Base-by-base conservation (phyloP, 2,888 invertebrate species). In the Hyppa rectilinea region DNA sequence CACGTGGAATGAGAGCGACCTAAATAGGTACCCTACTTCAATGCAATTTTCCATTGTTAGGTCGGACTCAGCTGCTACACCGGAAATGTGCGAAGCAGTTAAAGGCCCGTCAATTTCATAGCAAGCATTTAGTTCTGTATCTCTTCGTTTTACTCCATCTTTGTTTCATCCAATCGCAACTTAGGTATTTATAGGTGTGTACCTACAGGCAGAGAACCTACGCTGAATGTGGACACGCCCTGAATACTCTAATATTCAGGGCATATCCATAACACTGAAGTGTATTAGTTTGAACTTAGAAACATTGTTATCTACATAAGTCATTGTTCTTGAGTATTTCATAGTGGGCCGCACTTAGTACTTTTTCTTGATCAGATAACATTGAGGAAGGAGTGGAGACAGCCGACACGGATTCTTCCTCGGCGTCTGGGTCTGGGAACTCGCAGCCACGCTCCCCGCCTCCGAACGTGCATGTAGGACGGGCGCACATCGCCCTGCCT, bases 351-450 rank as follows among this genome's bases (percentile, higher is more conserved):
- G 49, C 40, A 60, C 53, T 45, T 29, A 73, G 26, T 47, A 45
- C 26, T 55, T 55, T 26, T 71, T 55, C 29, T 74, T 72, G 61
- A 69, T 34, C 59, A 77, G 77, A 73, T 77, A 26, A 72, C 43
- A 60, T 49, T 20, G 71, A 84, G 88, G 93, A 92, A 64, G 91
- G 89, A 29, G 62, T 61, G 55, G 93, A 93, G 82, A 93, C 95
- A 50, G 94, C 90, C 43, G 96, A 96, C 86, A 95, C 96, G 63
- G 96, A 96, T 82, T 96, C 96, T 5, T 96, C 95, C 7, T 93
- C 94, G 31, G 95, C 92, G 29, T 88, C 90, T 2, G 86, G 79
- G 5, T 86, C 91, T 17, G 65, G 38, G 2, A 94, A 94, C 80
- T 88, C 88, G 86, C 94, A 85, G 89, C 91, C 94, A 82, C 85